Base-by-base conservation (phyloP, 2,888 invertebrate genomes). In the Pachymerium ferrugineum region DNA sequence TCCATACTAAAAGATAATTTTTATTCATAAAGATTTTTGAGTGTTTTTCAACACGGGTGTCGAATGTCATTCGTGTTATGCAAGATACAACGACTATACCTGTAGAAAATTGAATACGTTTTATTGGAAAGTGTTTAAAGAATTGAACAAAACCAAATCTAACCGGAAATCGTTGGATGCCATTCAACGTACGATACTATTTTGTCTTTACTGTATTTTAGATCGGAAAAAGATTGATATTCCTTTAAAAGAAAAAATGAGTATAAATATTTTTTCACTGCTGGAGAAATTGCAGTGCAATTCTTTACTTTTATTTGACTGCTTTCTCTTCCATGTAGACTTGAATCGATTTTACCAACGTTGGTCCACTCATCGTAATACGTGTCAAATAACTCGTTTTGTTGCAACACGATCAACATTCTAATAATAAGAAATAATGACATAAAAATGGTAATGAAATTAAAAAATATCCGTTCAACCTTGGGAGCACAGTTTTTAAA, bases 151-250 rank as follows among this genome's bases (percentile, higher is more conserved):
- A 12, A 35, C 38, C 38, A 12, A 67, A 12, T 28, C 10, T 67
- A 28, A 70, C 71, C 71, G 5, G 71, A 22, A 19, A 71, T 33
- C 5, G 71, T 38, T 12, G 71, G 71, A 35, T 71, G 71, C 71
- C 71, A 71, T 8, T 71, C 38, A 33, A 71, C 35, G 19, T 38
- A 31, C 16, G 42, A 19, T 14, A 71, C 42, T 10, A 42, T 38
- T 71, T 71, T 71, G 42, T 71, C 71, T 42, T 71, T 71, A n/a
- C 71, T 71, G 38, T 38, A 71, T n/a, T 71, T 33, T 5, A 71
- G 35, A 38, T 71, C 71, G 22, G 71, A 71, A 19, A 38, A 71
- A 3, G 35, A 25, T 19, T 71, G 71, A 22, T 71, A 71, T 38
- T 71, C 71, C 70, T 70, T 14, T n/a, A 31, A 33, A 31, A 6